Evolutionary conservation across 1,140 invertebrate species (phyloP).

Genomic region (Parapsyche elsis): DNA sequence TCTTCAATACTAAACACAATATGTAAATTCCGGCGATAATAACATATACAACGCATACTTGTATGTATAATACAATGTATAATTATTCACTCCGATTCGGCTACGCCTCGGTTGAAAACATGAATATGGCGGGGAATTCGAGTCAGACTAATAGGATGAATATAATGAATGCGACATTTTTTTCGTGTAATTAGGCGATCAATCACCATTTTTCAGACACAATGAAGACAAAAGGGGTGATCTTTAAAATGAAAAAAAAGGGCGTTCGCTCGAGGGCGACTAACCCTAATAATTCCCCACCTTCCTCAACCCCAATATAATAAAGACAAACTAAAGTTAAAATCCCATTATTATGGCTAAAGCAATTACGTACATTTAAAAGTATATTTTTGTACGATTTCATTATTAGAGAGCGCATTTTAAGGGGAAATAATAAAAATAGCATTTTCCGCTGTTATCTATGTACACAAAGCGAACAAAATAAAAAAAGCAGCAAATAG

Average conservation of each 20-base stretch:
- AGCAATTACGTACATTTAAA: background rate
- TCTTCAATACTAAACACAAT: no score
- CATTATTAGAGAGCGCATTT: no score
- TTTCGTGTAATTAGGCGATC: constrained; percentile 28
- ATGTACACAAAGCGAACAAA: background rate
- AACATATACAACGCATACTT: background rate
- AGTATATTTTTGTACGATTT: background rate
- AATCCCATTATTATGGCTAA: background rate
- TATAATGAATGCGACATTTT: constrained; percentile 33
- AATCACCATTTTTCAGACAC: constrained; percentile 27
- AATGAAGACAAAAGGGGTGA: background rate
- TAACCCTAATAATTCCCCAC: background rate
- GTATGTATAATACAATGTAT: background rate
- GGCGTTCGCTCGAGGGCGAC: background rate
- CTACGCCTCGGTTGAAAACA: constrained; percentile 13
- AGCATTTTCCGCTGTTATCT: background rate
- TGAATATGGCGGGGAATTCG: constrained; percentile 31
- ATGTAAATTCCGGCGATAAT: no score
- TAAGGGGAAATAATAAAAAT: no score
- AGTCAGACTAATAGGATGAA: constrained; percentile 25
- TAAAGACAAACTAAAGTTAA: background rate
- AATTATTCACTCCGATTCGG: constrained; percentile 30
- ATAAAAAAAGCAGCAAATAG: constrained; percentile 15
- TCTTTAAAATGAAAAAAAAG: background rate
- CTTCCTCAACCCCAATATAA: background rate